Conservation (phyloP, 1,140 invertebrate species). For the Coelopa frigida region DNA sequence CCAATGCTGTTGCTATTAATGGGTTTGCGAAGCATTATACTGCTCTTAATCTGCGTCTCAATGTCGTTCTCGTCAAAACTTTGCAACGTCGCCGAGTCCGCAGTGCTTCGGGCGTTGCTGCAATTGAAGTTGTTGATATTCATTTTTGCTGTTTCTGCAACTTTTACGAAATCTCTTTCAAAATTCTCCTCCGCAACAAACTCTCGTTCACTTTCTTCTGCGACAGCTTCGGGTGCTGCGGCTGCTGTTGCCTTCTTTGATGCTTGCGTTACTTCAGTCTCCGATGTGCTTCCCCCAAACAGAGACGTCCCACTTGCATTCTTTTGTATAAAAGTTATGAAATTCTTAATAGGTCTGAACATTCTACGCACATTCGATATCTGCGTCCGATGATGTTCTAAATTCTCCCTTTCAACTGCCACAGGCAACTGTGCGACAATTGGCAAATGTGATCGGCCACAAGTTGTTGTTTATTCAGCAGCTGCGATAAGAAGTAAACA, state of each 20-base stretch:
- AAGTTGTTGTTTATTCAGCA: too few species aligned
- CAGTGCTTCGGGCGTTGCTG: neutral
- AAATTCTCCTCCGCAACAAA: conserved; percentile 5
- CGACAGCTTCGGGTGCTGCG: neutral
- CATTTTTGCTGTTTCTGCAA: conserved; percentile 2
- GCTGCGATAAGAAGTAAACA: too few species aligned
- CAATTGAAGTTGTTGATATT: neutral
- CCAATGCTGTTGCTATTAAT: too few species aligned
- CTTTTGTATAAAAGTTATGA: conserved; percentile 43
- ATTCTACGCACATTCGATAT: conserved; percentile 17
- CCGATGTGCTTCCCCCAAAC: conserved; percentile 23
- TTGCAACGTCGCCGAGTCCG: too few species aligned
- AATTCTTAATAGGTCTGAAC: conserved; percentile 42
- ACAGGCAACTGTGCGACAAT: too few species aligned
- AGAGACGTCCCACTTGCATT: conserved; percentile 38
- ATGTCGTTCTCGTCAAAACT: conserved; percentile 24
- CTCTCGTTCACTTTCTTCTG: conserved; percentile 9
- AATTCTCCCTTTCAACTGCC: too few species aligned
- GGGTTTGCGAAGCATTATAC: conserved; percentile 32
- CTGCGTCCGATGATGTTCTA: neutral
- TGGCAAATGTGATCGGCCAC: too few species aligned
- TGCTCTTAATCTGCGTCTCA: conserved; percentile 36
- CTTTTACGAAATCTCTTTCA: conserved; percentile 2
- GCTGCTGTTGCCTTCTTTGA: conserved; percentile 8
- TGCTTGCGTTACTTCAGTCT: conserved; percentile 13